Evolutionary conservation across 2,113 vertebrate species (phyloP).

Genomic region (Ophiodon elongatus): DNA sequence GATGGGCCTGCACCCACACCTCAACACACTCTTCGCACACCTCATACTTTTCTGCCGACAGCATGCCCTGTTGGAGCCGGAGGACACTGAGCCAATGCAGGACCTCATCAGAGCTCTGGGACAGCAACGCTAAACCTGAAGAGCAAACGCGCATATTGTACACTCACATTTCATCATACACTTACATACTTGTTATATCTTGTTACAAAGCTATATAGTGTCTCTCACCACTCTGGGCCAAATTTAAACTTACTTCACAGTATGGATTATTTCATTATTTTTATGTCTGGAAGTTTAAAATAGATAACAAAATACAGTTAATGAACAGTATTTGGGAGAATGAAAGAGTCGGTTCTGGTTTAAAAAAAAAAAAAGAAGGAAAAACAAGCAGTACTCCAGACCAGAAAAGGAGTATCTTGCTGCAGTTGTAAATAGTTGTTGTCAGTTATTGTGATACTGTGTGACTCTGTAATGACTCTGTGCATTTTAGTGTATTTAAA

Average conservation of each 20-base stretch:
- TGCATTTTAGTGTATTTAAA: constrained; percentile 61
- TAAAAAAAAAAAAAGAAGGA: constrained; percentile 15
- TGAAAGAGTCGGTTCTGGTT: constrained; percentile 7
- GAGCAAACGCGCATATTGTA: constrained; percentile 4
- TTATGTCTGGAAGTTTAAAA: constrained; percentile 12
- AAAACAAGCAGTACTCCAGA: constrained; percentile 16
- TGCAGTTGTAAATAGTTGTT: constrained; percentile 30
- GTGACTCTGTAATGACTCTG: constrained; percentile 37
- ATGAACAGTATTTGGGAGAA: constrained; percentile 26
- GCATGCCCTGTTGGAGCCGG: constrained; percentile 83
- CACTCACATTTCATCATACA: constrained; percentile 5
- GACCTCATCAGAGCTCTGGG: constrained; percentile 83
- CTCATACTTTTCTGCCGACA: constrained; percentile 84
- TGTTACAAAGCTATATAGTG: background rate
- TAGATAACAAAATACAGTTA: constrained; percentile 10
- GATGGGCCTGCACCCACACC: constrained; percentile 85
- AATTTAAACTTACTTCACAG: constrained; percentile 6
- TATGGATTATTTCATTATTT: background rate
- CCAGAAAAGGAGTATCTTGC: background rate
- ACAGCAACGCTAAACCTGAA: constrained; percentile 37
- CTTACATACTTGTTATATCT: constrained; percentile 40
- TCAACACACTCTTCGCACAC: constrained; percentile 87
- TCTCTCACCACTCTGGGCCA: constrained; percentile 13
- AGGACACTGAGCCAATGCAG: constrained; percentile 82
- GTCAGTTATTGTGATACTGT: constrained; percentile 35